Percentiles rank a stretch among this genome's conserved stretches.
Conservation (phyloP, 2,888 invertebrate genomes). For the Azorinus chamasolen region DNA sequence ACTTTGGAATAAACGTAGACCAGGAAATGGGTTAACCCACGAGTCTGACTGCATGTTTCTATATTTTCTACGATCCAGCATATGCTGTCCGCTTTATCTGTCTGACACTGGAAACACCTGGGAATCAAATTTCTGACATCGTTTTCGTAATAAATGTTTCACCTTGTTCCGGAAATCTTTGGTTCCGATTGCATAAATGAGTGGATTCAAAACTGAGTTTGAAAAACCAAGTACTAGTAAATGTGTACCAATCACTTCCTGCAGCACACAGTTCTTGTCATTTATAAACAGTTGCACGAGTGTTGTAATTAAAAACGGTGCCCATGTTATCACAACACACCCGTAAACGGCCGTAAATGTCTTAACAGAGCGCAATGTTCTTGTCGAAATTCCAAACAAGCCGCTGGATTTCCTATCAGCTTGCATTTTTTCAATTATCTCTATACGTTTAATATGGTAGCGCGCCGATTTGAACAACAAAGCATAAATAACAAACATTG, state of each 20-base stretch:
- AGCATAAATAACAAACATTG: constrained; percentile 69
- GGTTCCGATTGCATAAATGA: constrained; percentile 79
- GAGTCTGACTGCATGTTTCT: too few relatives aligned
- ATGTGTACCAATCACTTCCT: constrained; percentile 74
- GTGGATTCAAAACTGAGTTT: constrained; percentile 80
- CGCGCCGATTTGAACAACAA: constrained; percentile 68
- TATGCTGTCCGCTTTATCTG: too few relatives aligned
- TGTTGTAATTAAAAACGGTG: constrained; percentile 70
- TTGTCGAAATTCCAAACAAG: constrained; percentile 64
- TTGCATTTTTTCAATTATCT: constrained; percentile 67
- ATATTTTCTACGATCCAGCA: too few relatives aligned
- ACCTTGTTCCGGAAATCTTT: constrained; percentile 72
- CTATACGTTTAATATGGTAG: constrained; percentile 71
- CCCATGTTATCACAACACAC: constrained; percentile 74
- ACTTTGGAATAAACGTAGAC: too few relatives aligned
- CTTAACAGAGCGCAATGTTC: constrained; percentile 70
- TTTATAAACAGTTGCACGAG: constrained; percentile 56
- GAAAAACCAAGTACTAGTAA: constrained; percentile 77
- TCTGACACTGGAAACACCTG: too few relatives aligned
- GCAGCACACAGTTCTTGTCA: constrained; percentile 61
- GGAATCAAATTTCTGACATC: constrained; percentile 4
- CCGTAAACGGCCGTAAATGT: constrained; percentile 72
- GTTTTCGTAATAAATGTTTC: constrained; percentile 32
- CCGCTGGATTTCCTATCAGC: constrained; percentile 47
- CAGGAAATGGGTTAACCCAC: too few relatives aligned